Base-by-base conservation (phyloP, 2,113 vertebrate genomes). In the Neodontobutis hainanensis region DNA sequence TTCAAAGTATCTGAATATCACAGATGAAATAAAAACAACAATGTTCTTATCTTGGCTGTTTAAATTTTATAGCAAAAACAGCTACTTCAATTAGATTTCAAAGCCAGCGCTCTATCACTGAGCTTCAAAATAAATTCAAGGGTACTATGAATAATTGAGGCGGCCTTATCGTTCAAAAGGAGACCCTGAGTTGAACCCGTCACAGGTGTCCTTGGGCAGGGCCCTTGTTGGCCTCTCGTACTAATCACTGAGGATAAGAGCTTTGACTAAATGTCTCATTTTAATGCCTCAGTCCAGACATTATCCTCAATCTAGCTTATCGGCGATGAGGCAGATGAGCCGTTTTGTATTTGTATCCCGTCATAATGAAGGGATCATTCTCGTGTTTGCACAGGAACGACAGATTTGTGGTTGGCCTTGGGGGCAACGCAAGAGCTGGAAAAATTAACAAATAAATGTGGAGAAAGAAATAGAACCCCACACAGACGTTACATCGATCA, bases 341-440 rank as follows among this genome's bases (percentile, higher is more conserved):
- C 66, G 38, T 75, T 79, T n/a, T 64, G 36, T 79, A 53, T 83
- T 72, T 78, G 70, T 68, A 51, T 32, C 56, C 67, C 36, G 11
- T 75, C 40, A 47, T 79, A 75, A 82, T 72, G 74, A 85, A 76
- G 58, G 62, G 70, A 76, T 73, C 75, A 50, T 59, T 74, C 48
- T 38, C 15, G 60, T 65, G 19, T 75, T 79, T 68, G 62, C 56
- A 75, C 51, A 63, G 69, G 36, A 34, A 8, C 55, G 42, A 44
- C 43, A 45, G 70, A n/a, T 67, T 64, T 57, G 42, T 15, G 65
- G 60, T n/a, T 34, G 7, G 67, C 61, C 48, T 59, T 48, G 65
- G 71, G 68, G 64, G 14, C 45, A n/a, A 8, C 2, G 16, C 16
- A 3, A 6, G 8, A 67, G 69, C 61, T 0, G 35, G 11, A 35